These are phyloP conservation scores for Tiphia femorata DNA, from an alignment of 2,888 invertebrate species.

Conservation along the genomic window DNA sequence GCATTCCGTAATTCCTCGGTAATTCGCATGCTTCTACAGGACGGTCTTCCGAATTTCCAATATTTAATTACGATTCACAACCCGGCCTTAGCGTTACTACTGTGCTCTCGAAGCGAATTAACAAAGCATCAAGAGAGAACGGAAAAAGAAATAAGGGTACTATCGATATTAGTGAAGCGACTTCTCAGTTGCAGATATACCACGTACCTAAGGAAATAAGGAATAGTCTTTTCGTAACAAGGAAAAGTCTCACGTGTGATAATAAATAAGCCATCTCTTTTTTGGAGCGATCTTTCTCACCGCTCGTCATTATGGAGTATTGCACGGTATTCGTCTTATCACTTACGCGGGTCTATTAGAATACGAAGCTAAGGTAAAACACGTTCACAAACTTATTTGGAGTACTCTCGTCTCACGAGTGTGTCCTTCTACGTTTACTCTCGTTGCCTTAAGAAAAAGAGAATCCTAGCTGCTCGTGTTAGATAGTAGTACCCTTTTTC, in stretches of 20 bases:
- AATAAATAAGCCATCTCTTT: conserved; percentile 11
- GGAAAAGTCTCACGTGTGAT: conserved; percentile 13
- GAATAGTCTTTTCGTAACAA: conserved; percentile 10
- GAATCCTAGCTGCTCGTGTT: conserved; percentile 7
- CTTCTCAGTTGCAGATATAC: too few species aligned
- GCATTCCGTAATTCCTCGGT: conserved; percentile 7
- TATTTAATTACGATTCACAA: conserved; percentile 27
- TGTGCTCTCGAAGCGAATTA: conserved; percentile 21
- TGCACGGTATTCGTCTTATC: conserved; percentile 18
- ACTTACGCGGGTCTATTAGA: conserved; percentile 21
- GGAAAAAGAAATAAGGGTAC: neutral
- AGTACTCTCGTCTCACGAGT: conserved; percentile 33
- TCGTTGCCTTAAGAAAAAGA: conserved; percentile 7
- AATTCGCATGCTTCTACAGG: conserved; percentile 33
- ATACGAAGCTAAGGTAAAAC: conserved; percentile 41
- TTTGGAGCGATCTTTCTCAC: neutral
- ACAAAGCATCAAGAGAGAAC: conserved; percentile 2
- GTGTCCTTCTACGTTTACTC: conserved; percentile 20
- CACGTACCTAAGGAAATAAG: too few species aligned
- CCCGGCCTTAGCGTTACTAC: conserved; percentile 22
- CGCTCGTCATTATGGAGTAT: conserved; percentile 10
- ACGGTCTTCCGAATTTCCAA: conserved; percentile 45
- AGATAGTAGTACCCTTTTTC: conserved; percentile 10
- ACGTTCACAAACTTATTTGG: conserved; percentile 35
- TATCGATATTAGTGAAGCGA: too few species aligned